These are phyloP conservation scores for Rhynchophorus ferrugineus DNA, from an alignment of 1,140 invertebrate genomes.

Conservation along the genomic window DNA sequence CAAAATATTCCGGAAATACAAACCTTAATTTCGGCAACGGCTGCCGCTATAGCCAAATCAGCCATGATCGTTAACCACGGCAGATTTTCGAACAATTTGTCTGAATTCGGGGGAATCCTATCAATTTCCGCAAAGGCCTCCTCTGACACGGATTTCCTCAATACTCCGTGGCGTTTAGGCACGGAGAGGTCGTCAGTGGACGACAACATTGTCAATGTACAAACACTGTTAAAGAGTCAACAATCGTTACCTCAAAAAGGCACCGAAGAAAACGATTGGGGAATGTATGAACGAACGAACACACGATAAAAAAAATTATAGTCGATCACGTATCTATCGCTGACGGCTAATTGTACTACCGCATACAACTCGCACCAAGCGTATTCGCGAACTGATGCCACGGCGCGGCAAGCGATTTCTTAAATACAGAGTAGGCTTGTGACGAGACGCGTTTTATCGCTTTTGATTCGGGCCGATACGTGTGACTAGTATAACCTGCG, in stretches of 20 bases:
- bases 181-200: constrained; percentile 29
- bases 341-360: no score
- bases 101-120: constrained; percentile 34
- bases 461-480: constrained; percentile 1
- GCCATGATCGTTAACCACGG: constrained; percentile 39
- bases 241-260: neutral
- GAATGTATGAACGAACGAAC: no score
- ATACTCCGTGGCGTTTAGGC: constrained; percentile 25
- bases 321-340: no score
- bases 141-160: constrained; percentile 28
- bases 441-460: constrained; percentile 3
- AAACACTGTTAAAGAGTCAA: constrained; percentile 13
- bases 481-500: neutral
- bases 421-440: constrained; percentile 5
- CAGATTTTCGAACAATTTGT: constrained; percentile 34
- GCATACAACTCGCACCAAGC: neutral
- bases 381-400: neutral
- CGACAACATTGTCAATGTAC: constrained; percentile 27
- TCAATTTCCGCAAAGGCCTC: constrained; percentile 26
- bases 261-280: no score
- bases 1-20: no score
- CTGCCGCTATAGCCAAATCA: constrained; percentile 37
- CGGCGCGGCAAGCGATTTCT: neutral
- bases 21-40: constrained; percentile 39
- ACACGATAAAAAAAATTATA: no score